These are phyloP conservation scores for Erythrocebus patas DNA, from an alignment of 2,113 vertebrate species.

Conservation along the genomic window DNA sequence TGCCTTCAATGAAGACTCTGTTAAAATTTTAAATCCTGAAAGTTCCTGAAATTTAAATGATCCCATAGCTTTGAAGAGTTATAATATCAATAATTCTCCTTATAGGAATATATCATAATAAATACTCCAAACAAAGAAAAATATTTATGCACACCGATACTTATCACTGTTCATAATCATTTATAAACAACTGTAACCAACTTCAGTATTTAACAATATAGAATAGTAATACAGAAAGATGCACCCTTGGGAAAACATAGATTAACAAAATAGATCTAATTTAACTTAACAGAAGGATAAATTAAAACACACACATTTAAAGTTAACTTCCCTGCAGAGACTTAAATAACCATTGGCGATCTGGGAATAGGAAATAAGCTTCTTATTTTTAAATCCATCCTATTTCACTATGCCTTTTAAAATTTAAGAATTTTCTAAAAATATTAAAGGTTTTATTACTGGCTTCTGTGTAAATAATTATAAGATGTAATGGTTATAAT, in stretches of 20 bases:
- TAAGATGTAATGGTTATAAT: not conserved
- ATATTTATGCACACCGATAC: not conserved
- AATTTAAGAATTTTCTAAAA: not conserved
- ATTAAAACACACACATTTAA: not conserved
- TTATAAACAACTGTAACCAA: not conserved
- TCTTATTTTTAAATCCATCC: not conserved
- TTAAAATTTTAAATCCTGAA: not conserved
- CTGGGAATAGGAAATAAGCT: not conserved
- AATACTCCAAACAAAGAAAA: not conserved
- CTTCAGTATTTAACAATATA: not conserved
- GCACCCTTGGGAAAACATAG: not conserved
- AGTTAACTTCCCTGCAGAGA: not conserved
- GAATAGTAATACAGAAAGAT: not conserved
- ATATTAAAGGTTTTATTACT: not conserved
- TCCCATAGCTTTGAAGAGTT: not conserved
- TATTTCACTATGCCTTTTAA: not conserved
- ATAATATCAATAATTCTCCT: not conserved
- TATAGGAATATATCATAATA: not conserved
- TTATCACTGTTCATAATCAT: not conserved
- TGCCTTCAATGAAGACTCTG: not conserved
- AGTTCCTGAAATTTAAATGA: not conserved
- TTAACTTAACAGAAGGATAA: not conserved
- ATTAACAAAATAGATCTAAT: not conserved
- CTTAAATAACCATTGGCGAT: not conserved
- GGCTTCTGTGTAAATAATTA: not conserved